Percentiles rank a stretch among this genome's conserved stretches.
These are phyloP conservation scores for Plebejus anna DNA, from an alignment of 2,888 invertebrate species.

Conservation along the genomic window DNA sequence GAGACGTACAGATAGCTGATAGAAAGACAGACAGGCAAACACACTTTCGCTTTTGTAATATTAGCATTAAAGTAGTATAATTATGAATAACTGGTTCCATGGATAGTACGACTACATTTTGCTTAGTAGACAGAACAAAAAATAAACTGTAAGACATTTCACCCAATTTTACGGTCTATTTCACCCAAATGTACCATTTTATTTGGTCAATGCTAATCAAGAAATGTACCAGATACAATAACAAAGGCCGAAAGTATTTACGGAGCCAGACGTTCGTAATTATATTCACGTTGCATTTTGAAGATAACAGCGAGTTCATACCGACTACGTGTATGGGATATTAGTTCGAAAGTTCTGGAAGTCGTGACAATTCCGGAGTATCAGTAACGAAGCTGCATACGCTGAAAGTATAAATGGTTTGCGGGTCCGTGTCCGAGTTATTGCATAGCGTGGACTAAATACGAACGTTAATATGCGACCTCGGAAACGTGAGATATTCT, in stretches of 20 bases:
- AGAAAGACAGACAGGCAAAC: too few species aligned
- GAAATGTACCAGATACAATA: neutral
- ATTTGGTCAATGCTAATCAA: neutral
- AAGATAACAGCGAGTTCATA: constrained; percentile 14
- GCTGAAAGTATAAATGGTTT: constrained; percentile 40
- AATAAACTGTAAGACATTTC: neutral
- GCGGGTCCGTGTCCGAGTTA: constrained; percentile 38
- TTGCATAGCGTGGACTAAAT: constrained; percentile 40
- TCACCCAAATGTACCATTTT: neutral
- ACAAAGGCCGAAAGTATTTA: neutral
- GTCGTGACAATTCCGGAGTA: constrained; percentile 31
- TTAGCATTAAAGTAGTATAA: too few species aligned
- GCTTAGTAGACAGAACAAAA: neutral
- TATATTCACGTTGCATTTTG: constrained; percentile 12
- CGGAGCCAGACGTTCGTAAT: neutral
- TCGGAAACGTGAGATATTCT: constrained; percentile 35
- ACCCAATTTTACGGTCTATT: neutral
- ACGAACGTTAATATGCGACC: constrained; percentile 38
- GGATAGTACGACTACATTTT: neutral
- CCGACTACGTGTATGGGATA: constrained; percentile 23
- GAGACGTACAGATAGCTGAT: too few species aligned
- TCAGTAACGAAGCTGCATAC: constrained; percentile 37
- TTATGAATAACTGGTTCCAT: too few species aligned
- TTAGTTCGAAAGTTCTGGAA: constrained; percentile 29
- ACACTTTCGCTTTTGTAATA: too few species aligned